Conservation (phyloP, 2,797 vertebrate genomes). For the Muscicapa striata region DNA sequence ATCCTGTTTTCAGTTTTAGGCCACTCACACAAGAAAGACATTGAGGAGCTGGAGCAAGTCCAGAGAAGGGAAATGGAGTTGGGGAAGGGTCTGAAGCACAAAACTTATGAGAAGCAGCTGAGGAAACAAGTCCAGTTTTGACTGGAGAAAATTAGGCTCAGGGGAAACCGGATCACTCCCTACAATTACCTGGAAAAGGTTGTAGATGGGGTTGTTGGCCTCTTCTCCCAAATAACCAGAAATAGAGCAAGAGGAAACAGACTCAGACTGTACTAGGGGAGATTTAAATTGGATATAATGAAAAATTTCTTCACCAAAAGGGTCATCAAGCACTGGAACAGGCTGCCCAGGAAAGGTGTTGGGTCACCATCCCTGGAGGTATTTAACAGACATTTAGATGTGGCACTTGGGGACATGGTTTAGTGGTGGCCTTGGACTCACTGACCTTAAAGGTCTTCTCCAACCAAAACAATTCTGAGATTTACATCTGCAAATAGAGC, state of each 20-base stretch:
- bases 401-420: background rate
- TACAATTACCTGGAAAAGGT: background rate
- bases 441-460: background rate
- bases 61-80: background rate
- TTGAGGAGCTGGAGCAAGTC: background rate
- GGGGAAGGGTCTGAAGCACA: background rate
- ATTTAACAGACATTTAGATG: background rate
- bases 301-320: background rate
- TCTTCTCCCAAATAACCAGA: background rate
- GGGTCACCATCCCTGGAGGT: rapidly evolving
- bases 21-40: background rate
- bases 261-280: background rate
- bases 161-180: rapidly evolving
- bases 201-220: background rate
- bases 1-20: background rate
- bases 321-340: background rate
- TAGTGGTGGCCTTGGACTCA: background rate
- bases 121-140: background rate
- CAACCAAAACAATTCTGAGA: background rate
- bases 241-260: background rate
- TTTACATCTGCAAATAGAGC: background rate
- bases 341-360: rapidly evolving
- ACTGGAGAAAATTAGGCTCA: background rate
- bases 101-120: background rate
- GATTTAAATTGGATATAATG: background rate